Evolutionary conservation across 1,140 invertebrate species (phyloP).

Genomic region (Parasteatoda tepidariorum): DNA sequence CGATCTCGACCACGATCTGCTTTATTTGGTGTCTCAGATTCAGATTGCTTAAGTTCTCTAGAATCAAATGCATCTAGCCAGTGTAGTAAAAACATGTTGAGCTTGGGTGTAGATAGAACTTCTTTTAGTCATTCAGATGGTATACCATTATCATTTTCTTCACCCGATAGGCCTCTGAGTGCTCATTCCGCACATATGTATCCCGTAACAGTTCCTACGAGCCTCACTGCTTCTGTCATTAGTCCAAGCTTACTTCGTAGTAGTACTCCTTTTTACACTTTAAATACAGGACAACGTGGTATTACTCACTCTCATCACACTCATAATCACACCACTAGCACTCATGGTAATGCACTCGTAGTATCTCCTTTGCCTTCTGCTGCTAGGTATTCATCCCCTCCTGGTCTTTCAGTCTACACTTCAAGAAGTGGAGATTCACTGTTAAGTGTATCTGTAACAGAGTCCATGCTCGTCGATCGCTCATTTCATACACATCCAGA

Average conservation of each 20-base stretch:
- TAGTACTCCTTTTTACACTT: slow-evolving; percentile 58
- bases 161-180: slow-evolving; percentile 46
- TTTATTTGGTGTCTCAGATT: slow-evolving; percentile 59
- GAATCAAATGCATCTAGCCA: slow-evolving; percentile 49
- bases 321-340: slow-evolving; percentile 37
- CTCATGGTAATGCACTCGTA: slow-evolving; percentile 45
- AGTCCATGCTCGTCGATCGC: slow-evolving; percentile 61
- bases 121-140: slow-evolving; percentile 51
- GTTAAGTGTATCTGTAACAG: slow-evolving; percentile 63
- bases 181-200: slow-evolving; percentile 58
- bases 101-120: slow-evolving; percentile 38
- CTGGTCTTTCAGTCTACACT: slow-evolving; percentile 62
- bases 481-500: slow-evolving; percentile 59
- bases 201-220: slow-evolving; percentile 57
- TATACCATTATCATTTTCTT: slow-evolving; percentile 48
- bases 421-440: slow-evolving; percentile 64
- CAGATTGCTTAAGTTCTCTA: slow-evolving; percentile 57
- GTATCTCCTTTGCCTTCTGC: slow-evolving; percentile 38
- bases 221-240: slow-evolving; percentile 43
- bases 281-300: slow-evolving; percentile 52
- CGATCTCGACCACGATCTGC: slow-evolving; percentile 61
- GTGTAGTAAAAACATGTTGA: slow-evolving; percentile 52
- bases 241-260: slow-evolving; percentile 48
- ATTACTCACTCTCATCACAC: slow-evolving; percentile 57
- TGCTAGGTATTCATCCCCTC: slow-evolving; percentile 62